Evolutionary conservation across 2,888 invertebrate genomes (phyloP).

Genomic region (Orchestes rusci): DNA sequence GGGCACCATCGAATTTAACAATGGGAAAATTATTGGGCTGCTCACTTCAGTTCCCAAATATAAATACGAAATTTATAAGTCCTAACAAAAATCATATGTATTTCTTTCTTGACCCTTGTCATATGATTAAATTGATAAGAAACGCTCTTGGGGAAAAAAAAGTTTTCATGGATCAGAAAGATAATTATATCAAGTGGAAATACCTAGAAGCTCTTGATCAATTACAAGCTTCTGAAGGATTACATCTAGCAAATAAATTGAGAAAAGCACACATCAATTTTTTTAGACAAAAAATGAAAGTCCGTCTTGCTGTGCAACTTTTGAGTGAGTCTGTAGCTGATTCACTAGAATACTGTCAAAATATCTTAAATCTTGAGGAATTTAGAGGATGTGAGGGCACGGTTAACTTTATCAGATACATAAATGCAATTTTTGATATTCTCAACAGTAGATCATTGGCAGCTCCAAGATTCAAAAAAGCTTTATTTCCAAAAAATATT

Average conservation of each 20-base stretch:
- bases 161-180: slow-evolving; percentile 7
- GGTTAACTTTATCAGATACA: slow-evolving; percentile 10
- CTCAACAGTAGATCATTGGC: slow-evolving; percentile 10
- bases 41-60: slow-evolving; percentile 3
- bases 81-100: too few species aligned
- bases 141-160: slow-evolving; percentile 10
- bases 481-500: slow-evolving; percentile 6
- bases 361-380: slow-evolving; percentile 1
- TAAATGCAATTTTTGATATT: slow-evolving; percentile 10
- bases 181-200: slow-evolving; percentile 11
- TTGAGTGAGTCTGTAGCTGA: too few species aligned
- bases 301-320: slow-evolving; percentile 9
- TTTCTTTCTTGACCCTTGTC: too few species aligned
- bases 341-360: slow-evolving; percentile 2
- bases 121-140: too few species aligned
- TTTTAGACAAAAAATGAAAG: too few species aligned
- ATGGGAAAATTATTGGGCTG: slow-evolving; percentile 11
- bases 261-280: too few species aligned
- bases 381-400: slow-evolving; percentile 9
- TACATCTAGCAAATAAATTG: slow-evolving; percentile 10
- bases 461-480: slow-evolving; percentile 7
- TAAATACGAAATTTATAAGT: slow-evolving; percentile 10
- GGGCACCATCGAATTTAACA: slow-evolving; percentile 27
- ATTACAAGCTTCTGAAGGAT: slow-evolving; percentile 6
- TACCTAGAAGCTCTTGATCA: slow-evolving; percentile 11